phyloP scores from a whole-genome alignment of 2,113 vertebrate species.

The Puma concolor region DNA sequence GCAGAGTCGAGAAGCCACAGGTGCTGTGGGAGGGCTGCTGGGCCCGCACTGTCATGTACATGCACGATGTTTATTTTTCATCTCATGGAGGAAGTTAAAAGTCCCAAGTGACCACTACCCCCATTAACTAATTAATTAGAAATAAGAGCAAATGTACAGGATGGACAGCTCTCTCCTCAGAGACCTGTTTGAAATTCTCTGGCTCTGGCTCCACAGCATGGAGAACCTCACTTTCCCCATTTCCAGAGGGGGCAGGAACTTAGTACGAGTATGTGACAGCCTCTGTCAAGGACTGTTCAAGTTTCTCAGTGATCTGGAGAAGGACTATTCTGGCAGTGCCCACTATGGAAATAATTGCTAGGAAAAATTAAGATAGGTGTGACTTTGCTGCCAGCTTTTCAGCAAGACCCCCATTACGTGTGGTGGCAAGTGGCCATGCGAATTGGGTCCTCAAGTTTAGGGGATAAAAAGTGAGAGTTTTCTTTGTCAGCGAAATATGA shows the following conservation, averaged over 20 bases:
- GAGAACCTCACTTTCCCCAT: too few species aligned
- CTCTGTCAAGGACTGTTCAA: neutral
- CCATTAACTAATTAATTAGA: neutral
- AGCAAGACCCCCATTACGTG: rapidly evolving
- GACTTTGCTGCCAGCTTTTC: neutral
- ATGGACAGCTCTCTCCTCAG: too few species aligned
- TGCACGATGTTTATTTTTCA: rapidly evolving
- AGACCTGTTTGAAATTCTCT: neutral
- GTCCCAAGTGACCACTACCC: neutral
- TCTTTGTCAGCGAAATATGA: neutral
- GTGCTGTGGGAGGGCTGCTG: rapidly evolving
- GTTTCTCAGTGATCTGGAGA: neutral
- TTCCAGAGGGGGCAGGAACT: neutral
- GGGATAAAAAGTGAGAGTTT: neutral
- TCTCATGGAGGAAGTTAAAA: too few species aligned
- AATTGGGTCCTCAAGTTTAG: neutral
- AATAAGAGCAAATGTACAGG: rapidly evolving
- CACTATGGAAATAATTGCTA: neutral
- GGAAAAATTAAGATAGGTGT: neutral
- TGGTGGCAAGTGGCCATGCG: neutral
- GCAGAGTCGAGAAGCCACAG: neutral
- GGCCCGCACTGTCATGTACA: rapidly evolving
- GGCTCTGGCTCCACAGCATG: neutral
- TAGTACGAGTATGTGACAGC: rapidly evolving
- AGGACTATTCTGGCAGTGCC: too few species aligned